Evolutionary conservation across 1,140 invertebrate species (phyloP).

Genomic region (Caenorhabditis tropicalis): DNA sequence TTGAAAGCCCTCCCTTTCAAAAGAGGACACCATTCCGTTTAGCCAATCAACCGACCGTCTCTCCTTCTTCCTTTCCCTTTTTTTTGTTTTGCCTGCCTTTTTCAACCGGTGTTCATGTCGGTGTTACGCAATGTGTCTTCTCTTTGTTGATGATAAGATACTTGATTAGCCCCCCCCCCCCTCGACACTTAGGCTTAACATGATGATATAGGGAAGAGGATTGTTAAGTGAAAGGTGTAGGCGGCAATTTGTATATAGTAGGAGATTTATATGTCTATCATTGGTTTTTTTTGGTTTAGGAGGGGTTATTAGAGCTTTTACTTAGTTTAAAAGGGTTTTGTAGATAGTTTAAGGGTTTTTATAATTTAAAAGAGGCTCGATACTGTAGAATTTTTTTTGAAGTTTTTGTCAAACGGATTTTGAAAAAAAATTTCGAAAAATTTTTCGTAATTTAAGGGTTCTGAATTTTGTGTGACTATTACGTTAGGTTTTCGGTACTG

Average conservation of each 20-base stretch:
- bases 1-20: slow-evolving; percentile 16
- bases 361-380: no score
- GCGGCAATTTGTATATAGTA: no score
- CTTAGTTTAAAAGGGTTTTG: no score
- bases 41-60: slow-evolving; percentile 35
- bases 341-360: no score
- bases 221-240: neutral
- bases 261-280: neutral
- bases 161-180: no score
- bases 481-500: no score
- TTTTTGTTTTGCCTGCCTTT: neutral
- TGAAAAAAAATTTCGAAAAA: no score
- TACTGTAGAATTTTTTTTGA: no score
- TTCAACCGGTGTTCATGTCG: slow-evolving; percentile 28
- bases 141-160: neutral
- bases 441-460: no score
- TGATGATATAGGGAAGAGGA: neutral
- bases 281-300: neutral
- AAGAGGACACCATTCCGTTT: slow-evolving; percentile 33
- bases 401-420: no score
- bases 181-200: neutral
- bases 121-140: slow-evolving; percentile 38
- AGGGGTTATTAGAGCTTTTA: no score
- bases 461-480: no score
- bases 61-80: neutral